These are phyloP conservation scores for Sturnus vulgaris DNA, from an alignment of 2,113 vertebrate genomes.

Conservation along the genomic window DNA sequence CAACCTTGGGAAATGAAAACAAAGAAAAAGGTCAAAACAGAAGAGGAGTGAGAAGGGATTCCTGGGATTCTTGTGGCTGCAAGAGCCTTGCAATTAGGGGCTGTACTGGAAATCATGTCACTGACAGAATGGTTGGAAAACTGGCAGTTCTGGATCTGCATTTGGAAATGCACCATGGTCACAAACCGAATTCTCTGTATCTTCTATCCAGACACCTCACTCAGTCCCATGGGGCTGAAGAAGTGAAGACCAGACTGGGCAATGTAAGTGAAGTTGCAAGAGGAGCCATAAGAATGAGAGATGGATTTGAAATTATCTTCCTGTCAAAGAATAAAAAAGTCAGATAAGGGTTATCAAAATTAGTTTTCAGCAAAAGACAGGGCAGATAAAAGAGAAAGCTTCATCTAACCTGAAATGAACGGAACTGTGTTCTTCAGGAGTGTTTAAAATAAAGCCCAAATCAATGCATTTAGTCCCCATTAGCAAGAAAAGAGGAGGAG, in stretches of 20 bases:
- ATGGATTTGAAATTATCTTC: neutral
- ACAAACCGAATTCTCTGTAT: neutral
- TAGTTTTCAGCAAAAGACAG: neutral
- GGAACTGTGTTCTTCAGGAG: neutral
- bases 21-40: neutral
- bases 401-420: neutral
- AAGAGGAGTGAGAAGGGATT: neutral
- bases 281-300: neutral
- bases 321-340: neutral
- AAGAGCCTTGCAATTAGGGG: neutral
- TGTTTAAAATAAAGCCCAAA: neutral
- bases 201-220: neutral
- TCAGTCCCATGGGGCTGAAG: neutral
- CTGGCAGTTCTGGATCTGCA: neutral
- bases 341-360: neutral
- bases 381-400: neutral
- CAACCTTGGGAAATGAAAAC: neutral
- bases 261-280: rapidly evolving
- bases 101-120: neutral
- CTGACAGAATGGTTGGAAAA: neutral
- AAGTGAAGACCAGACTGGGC: neutral
- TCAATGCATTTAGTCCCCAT: rapidly evolving
- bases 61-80: neutral
- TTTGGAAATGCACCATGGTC: neutral
- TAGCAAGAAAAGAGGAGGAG: neutral